phyloP scores from a whole-genome alignment of 37 sponge, comb jelly and placozoan species.

The Diacarnus erythraeanus region DNA sequence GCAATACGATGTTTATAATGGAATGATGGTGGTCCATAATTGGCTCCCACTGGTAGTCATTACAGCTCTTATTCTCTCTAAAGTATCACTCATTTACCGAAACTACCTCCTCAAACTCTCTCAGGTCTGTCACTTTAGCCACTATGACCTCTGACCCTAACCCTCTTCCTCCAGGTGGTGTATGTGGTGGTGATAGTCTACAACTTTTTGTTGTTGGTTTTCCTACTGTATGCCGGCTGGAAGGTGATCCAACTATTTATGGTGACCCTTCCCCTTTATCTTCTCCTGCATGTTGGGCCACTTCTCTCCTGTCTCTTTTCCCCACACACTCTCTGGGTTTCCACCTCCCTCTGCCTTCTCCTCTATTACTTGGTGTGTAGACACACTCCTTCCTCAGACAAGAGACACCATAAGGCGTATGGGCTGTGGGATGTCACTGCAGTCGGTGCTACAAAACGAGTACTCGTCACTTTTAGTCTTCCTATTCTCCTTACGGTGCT shows the following conservation, averaged over 20 bases:
- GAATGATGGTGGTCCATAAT: constrained; percentile 7
- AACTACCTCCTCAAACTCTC: neutral
- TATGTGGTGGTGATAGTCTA: constrained; percentile 9
- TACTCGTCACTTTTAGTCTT: neutral
- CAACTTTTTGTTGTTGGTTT: constrained; percentile 31
- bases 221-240: constrained; percentile 27
- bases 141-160: neutral
- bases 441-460: neutral
- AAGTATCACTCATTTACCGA: neutral
- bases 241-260: constrained; percentile 24
- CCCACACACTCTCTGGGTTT: neutral
- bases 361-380: neutral
- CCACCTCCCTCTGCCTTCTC: neutral
- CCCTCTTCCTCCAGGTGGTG: constrained; percentile 9
- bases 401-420: neutral
- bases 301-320: constrained; percentile 8
- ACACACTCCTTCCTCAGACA: neutral
- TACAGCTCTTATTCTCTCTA: neutral
- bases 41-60: constrained; percentile 23
- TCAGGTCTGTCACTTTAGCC: constrained; percentile 1
- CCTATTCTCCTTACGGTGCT: neutral
- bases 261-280: constrained; percentile 17
- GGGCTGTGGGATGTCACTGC: neutral
- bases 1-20: constrained; percentile 2
- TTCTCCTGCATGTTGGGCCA: constrained; percentile 6